A percentile compares a stretch with the other conserved stretches of the same genome.
These are phyloP conservation scores for Toxotes jaculatrix DNA, from an alignment of 2,113 vertebrate genomes.

Conservation along the genomic window DNA sequence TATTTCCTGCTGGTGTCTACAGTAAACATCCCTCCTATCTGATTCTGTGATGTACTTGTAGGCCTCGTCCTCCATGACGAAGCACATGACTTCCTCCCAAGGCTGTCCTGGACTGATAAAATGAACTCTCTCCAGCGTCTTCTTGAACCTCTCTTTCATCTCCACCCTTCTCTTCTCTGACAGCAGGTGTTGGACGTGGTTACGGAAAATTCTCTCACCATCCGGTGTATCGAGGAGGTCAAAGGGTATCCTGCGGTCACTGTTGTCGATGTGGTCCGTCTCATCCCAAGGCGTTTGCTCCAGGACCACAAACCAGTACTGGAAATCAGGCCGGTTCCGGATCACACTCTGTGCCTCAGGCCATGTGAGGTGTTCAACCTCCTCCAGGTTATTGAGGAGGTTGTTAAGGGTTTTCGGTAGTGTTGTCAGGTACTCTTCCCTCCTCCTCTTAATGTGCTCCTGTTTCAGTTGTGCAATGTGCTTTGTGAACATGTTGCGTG, in stretches of 20 bases:
- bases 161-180: conserved; percentile 94
- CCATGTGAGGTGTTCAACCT: conserved; percentile 95
- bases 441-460: conserved; percentile 95
- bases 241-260: conserved; percentile 96
- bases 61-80: conserved; percentile 96
- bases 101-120: conserved; percentile 96
- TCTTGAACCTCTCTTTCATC: conserved; percentile 99
- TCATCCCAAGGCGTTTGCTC: conserved; percentile 97
- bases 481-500: conserved; percentile 93
- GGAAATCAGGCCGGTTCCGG: conserved; percentile 92
- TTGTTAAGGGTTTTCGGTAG: conserved; percentile 95
- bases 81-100: conserved; percentile 98
- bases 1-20: conserved; percentile 96
- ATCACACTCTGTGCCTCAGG: conserved; percentile 92
- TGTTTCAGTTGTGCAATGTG: conserved; percentile 97
- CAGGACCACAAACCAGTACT: conserved; percentile 94
- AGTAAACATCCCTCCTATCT: conserved; percentile 96
- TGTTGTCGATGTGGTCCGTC: conserved; percentile 96
- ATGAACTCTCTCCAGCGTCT: conserved; percentile 95
- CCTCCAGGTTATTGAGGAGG: conserved; percentile 93
- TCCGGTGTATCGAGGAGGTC: conserved; percentile 93
- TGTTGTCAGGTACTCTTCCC: conserved; percentile 95
- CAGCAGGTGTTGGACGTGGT: conserved; percentile 95
- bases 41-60: conserved; percentile 97
- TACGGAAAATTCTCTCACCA: conserved; percentile 94